Conservation (phyloP, 2,888 invertebrate genomes). For the Chrysodeixis includens region DNA sequence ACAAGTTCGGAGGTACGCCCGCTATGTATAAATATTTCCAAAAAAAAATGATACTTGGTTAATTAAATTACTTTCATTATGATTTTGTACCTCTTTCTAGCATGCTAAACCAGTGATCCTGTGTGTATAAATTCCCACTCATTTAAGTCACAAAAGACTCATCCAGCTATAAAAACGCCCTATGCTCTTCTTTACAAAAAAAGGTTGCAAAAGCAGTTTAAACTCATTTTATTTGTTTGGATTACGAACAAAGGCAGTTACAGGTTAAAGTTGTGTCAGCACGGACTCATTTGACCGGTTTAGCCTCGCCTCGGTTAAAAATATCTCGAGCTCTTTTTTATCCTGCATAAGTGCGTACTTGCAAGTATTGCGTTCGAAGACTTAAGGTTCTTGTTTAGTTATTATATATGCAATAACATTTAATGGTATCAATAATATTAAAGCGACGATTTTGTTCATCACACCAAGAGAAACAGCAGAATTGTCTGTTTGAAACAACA, state of each 20-base stretch:
- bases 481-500: too few species aligned
- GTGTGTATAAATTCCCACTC: too few species aligned
- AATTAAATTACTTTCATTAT: too few species aligned
- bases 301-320: conserved; percentile 45
- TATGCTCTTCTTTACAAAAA: not conserved
- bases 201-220: not conserved
- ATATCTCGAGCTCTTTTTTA: conserved; percentile 44
- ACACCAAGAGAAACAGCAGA: too few species aligned
- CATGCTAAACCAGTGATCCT: too few species aligned
- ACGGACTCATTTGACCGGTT: conserved; percentile 49
- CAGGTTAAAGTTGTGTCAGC: conserved; percentile 37
- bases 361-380: conserved; percentile 21
- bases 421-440: not conserved
- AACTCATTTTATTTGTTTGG: not conserved
- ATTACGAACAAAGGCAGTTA: conserved; percentile 23
- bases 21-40: too few species aligned
- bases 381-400: not conserved
- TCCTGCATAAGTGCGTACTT: conserved; percentile 21
- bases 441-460: not conserved
- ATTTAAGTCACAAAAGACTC: too few species aligned
- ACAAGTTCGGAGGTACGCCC: too few species aligned
- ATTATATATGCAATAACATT: not conserved
- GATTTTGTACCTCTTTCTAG: too few species aligned
- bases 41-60: too few species aligned
- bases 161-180: too few species aligned